A percentile compares a stretch with the other conserved stretches of the same genome.
These are phyloP conservation scores for Siphlonurus alternatus DNA, from an alignment of 2,888 invertebrate genomes.

Conservation along the genomic window DNA sequence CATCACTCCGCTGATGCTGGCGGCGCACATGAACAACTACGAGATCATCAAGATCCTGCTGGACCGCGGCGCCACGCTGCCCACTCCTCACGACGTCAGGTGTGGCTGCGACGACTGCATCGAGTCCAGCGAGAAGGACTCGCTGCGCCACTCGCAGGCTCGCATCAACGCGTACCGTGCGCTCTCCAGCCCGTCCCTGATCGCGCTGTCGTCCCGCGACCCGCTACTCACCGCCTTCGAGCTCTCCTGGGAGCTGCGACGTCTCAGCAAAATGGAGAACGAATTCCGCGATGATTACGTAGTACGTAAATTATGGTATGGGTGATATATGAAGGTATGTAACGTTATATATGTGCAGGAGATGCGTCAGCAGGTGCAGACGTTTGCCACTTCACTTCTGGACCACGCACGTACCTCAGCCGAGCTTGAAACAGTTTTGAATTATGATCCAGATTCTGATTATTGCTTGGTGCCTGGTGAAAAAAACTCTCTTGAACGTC, in stretches of 20 bases:
- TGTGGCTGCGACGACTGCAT: constrained; percentile 93
- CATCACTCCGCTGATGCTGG: constrained; percentile 87
- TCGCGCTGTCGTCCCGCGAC: constrained; percentile 83
- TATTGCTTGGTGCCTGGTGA: constrained; percentile 68
- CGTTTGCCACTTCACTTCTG: constrained; percentile 73
- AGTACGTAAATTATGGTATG: constrained; percentile 31
- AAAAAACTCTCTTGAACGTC: constrained; percentile 68
- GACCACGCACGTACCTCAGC: constrained; percentile 86
- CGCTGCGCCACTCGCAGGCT: constrained; percentile 75
- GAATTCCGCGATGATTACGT: constrained; percentile 88
- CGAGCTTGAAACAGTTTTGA: constrained; percentile 88
- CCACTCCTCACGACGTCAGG: constrained; percentile 82
- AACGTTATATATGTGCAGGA: constrained; percentile 40
- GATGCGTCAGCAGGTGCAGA: constrained; percentile 60
- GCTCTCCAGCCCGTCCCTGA: constrained; percentile 76
- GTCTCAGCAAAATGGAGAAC: constrained; percentile 80
- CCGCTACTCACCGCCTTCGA: constrained; percentile 90
- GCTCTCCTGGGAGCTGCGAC: constrained; percentile 79
- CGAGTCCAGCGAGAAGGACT: constrained; percentile 63
- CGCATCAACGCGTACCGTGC: constrained; percentile 92
- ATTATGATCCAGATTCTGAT: constrained; percentile 68
- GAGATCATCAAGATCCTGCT: constrained; percentile 89
- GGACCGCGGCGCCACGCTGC: constrained; percentile 81
- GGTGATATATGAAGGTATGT: background rate
- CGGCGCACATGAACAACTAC: constrained; percentile 92